Evolutionary conservation across 1,140 invertebrate genomes (phyloP).

Genomic region (Aporrectodea caliginosa): DNA sequence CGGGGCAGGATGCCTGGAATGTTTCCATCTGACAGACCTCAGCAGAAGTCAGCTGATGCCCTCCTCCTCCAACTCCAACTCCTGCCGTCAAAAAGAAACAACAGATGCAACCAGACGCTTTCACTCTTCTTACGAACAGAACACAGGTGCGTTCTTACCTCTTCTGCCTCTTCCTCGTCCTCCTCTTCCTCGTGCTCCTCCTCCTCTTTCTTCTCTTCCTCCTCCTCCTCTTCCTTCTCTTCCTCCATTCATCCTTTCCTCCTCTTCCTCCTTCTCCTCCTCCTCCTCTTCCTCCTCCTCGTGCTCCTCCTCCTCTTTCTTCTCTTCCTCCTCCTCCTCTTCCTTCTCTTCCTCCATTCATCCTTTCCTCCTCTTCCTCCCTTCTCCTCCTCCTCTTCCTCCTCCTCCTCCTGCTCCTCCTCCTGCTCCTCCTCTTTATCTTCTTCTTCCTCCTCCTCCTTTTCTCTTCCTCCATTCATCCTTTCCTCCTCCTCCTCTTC

Average conservation of each 20-base stretch:
- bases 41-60: background rate
- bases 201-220: background rate
- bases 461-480: background rate
- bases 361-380: background rate
- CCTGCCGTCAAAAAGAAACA: background rate
- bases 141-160: background rate
- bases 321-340: background rate
- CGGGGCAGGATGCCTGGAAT: background rate
- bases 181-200: background rate
- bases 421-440: background rate
- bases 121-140: background rate
- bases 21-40: background rate
- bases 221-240: background rate
- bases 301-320: background rate
- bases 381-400: background rate
- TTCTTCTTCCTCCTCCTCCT: background rate
- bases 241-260: background rate
- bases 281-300: background rate
- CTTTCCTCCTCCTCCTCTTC: background rate
- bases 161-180: background rate
- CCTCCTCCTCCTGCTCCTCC: background rate
- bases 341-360: background rate
- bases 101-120: background rate
- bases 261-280: background rate
- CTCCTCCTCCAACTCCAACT: too few relatives aligned